Evolutionary conservation across 2,888 invertebrate species (phyloP), one percentile per base, ranked within the genome.

Genomic region (Leptinotarsa haldemani): DNA sequence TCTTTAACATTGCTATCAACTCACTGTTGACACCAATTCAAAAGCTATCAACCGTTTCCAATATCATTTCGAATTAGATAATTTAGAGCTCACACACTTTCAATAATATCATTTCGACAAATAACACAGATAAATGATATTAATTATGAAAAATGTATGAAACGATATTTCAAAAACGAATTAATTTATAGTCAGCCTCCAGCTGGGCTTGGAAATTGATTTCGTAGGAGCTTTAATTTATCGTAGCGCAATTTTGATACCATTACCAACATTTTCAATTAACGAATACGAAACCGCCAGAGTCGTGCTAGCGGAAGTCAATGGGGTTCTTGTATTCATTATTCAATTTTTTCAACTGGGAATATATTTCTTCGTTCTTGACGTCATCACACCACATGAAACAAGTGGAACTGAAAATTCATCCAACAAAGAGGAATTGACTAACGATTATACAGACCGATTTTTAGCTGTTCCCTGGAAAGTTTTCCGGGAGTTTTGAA

Each of bases 161-260:
- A 61, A 61, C 61, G 30, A 61, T 74, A 70, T 70, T 64, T 74
- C 74, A 70, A 64, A 70, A 74, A 70, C 70, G 63, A 74, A 67
- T 70, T 74, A 70, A 74, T 70, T 66, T 47, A 48, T 65, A 65
- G 69, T 47, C 66, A 61, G 66, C 65, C 65, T 69, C 74, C 74
- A 74, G 71, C 74, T 66, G 74, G 71, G 74, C 61, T 50, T 53
- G 71, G 71, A 69, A 74, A 74, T 74, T 74, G 69, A 69, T 71
- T 58, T 71, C 69, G 58, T 71, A 71, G 69, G 52, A 66, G 69
- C 22, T 52, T 74, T 50, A 69, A 71, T 74, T 69, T 69, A 74
- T 71, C 65, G 71, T 61, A 69, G 67, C 65, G 68, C 69, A 69
- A 65, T 74, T 61, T 61, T 61, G 61, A 61, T 61, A 61, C 61